Percentiles rank a stretch among this genome's conserved stretches.
Conservation (phyloP, 2,113 vertebrate species). For the Cynopterus brachyotis region DNA sequence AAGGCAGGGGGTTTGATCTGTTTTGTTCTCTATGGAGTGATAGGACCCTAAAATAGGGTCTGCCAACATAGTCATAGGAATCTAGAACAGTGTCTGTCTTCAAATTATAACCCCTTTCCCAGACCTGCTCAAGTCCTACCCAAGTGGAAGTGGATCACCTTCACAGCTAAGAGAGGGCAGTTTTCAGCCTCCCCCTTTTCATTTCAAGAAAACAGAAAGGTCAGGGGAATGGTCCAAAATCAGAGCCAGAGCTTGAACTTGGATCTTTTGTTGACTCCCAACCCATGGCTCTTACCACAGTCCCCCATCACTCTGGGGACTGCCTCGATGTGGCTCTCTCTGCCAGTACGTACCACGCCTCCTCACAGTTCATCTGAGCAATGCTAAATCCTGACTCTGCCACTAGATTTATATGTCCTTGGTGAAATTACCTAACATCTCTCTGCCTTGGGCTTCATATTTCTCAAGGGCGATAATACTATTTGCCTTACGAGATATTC, state of each 20-base stretch:
- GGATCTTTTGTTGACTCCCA: not conserved
- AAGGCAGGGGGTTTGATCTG: not conserved
- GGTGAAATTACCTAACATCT: not conserved
- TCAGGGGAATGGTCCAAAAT: not conserved
- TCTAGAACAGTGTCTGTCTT: not conserved
- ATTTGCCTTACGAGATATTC: not conserved
- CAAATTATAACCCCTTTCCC: not conserved
- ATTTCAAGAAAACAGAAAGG: not conserved
- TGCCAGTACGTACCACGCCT: accelerated
- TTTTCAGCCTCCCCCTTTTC: not conserved
- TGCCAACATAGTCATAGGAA: no score
- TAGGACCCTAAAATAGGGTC: not conserved
- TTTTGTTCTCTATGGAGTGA: not conserved
- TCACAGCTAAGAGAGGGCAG: not conserved
- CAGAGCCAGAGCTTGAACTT: not conserved
- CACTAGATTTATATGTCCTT: not conserved
- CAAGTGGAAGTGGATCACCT: not conserved
- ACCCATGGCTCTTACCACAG: not conserved
- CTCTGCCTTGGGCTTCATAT: not conserved
- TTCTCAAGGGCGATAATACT: not conserved
- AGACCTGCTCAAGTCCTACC: not conserved
- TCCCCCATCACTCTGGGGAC: not conserved
- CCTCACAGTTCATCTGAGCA: not conserved
- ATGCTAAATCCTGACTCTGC: not conserved
- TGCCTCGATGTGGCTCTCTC: not conserved